phyloP scores from a whole-genome alignment of 30 jellyfish, hydroid and myxozoan genomes.

The Aurelia sp. region DNA sequence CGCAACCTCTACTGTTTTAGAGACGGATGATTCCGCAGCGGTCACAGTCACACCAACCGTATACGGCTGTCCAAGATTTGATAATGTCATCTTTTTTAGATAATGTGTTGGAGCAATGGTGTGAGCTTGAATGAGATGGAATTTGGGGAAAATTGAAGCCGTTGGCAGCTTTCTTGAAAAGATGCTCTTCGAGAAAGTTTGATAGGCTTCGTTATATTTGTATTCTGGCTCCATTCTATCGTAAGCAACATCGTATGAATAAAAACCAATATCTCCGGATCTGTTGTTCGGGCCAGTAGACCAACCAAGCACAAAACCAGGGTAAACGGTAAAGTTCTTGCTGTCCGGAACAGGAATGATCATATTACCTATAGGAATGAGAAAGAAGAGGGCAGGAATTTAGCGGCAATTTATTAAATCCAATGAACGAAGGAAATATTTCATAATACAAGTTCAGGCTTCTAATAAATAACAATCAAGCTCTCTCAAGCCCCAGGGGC shows the following conservation, averaged over 20 bases:
- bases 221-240: conserved; percentile 51
- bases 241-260: conserved; percentile 8
- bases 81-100: conserved; percentile 44
- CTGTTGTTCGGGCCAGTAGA: conserved; percentile 18
- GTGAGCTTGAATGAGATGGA: conserved; percentile 59
- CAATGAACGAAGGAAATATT: too few species aligned
- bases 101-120: conserved; percentile 47
- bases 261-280: conserved; percentile 48
- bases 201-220: conserved; percentile 22
- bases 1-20: conserved; percentile 8
- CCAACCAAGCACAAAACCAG: conserved; percentile 70
- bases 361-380: conserved; percentile 19
- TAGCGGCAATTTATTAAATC: too few species aligned
- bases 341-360: conserved; percentile 50
- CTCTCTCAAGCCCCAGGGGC: too few species aligned
- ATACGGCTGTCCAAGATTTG: conserved; percentile 35
- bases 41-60: conserved; percentile 37
- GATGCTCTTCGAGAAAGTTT: conserved; percentile 16
- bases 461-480: too few species aligned
- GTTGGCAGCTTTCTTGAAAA: conserved; percentile 34
- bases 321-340: conserved; percentile 33
- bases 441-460: too few species aligned
- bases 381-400: not conserved
- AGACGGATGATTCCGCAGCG: conserved; percentile 47
- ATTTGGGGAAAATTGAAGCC: conserved; percentile 15